Conservation (phyloP, 2,888 invertebrate species). For the Drosophila demipolita region DNA sequence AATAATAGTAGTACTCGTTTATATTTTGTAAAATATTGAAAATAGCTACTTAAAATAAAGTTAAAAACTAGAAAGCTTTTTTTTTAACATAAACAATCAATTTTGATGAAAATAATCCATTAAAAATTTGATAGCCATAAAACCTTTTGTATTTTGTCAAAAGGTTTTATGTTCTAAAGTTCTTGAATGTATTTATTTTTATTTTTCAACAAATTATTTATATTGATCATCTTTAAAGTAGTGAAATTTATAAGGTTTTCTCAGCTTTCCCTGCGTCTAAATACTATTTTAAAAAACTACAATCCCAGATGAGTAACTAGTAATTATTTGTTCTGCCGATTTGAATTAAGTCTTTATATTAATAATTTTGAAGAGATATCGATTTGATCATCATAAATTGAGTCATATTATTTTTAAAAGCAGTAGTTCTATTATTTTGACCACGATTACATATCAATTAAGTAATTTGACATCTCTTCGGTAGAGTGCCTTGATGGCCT, state of each 20-base stretch:
- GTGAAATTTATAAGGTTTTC: too few species aligned
- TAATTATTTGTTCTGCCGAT: too few species aligned
- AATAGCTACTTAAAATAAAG: not conserved
- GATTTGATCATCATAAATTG: not conserved
- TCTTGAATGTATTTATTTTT: too few species aligned
- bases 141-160: too few species aligned
- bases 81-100: not conserved
- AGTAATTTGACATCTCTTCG: not conserved
- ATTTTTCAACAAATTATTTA: too few species aligned
- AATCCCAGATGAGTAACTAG: too few species aligned
- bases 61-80: not conserved
- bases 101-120: not conserved
- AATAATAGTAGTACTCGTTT: not conserved
- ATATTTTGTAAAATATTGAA: not conserved
- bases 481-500: slow-evolving; percentile 84
- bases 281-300: too few species aligned
- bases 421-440: not conserved
- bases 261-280: not conserved
- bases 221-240: too few species aligned
- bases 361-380: not conserved
- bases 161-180: too few species aligned
- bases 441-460: not conserved
- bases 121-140: too few species aligned
- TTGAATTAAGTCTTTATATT: not conserved
- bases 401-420: not conserved